These are phyloP conservation scores for Menura novaehollandiae DNA, from an alignment of 2,113 vertebrate species.

Conservation along the genomic window DNA sequence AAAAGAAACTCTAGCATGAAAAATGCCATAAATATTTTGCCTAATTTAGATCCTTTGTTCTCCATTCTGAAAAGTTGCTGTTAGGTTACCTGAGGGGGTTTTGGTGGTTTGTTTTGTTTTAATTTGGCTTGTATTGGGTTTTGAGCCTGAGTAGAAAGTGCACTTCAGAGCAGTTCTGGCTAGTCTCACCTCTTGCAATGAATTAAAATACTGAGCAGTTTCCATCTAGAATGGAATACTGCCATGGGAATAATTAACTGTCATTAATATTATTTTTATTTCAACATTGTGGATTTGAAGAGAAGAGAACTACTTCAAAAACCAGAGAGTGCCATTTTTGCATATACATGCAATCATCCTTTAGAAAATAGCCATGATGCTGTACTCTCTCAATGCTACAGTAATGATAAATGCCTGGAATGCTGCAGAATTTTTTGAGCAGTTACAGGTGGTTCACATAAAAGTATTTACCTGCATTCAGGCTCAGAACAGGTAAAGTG, in stretches of 20 bases:
- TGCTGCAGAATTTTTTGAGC: background rate
- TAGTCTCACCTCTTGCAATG: background rate
- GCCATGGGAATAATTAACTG: background rate
- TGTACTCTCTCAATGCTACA: background rate
- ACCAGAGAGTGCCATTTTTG: background rate
- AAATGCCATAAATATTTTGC: background rate
- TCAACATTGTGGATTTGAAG: background rate
- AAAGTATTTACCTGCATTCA: slow-evolving; percentile 83
- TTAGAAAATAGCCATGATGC: background rate
- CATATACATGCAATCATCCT: background rate
- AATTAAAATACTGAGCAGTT: background rate
- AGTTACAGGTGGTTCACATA: background rate
- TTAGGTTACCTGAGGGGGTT: background rate
- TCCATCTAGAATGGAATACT: background rate
- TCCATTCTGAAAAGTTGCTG: background rate
- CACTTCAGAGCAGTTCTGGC: background rate
- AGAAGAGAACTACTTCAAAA: background rate
- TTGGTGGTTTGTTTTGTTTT: background rate
- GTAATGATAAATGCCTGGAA: background rate
- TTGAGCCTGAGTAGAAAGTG: background rate
- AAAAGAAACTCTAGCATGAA: background rate
- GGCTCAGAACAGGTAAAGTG: slow-evolving; percentile 80
- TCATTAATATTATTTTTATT: background rate
- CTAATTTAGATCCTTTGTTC: background rate
- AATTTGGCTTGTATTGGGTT: background rate